Evolutionary conservation across 2,797 vertebrate species (phyloP).

Genomic region (Halcyon smyrnensis): DNA sequence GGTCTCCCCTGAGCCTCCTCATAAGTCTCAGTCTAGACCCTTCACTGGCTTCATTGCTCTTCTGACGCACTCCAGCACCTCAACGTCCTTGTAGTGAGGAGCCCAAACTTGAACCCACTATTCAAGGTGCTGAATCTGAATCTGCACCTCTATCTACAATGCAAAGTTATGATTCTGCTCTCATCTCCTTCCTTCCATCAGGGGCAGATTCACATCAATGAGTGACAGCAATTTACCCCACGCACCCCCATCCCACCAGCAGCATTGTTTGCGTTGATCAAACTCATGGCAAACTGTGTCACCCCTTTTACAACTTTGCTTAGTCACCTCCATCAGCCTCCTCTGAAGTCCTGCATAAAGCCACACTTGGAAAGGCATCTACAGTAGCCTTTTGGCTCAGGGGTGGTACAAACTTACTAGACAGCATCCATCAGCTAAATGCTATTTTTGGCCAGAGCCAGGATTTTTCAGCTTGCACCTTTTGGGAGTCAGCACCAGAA

Average conservation of each 20-base stretch:
- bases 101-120: neutral
- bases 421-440: neutral
- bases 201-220: neutral
- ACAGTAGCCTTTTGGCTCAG: neutral
- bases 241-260: rapidly evolving
- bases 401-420: neutral
- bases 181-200: neutral
- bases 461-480: neutral
- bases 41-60: rapidly evolving
- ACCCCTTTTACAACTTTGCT: neutral
- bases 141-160: neutral
- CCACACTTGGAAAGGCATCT: neutral
- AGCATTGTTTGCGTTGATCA: rapidly evolving
- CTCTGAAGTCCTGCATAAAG: neutral
- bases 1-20: neutral
- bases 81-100: rapidly evolving
- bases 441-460: neutral
- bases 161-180: neutral
- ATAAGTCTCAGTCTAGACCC: neutral
- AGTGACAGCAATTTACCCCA: neutral
- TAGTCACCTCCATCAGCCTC: neutral
- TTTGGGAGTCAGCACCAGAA: neutral
- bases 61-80: neutral
- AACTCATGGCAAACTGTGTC: rapidly evolving
- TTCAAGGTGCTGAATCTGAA: rapidly evolving